phyloP scores from a whole-genome alignment of 2,888 invertebrate genomes.

The Pseudococcus viburni region DNA sequence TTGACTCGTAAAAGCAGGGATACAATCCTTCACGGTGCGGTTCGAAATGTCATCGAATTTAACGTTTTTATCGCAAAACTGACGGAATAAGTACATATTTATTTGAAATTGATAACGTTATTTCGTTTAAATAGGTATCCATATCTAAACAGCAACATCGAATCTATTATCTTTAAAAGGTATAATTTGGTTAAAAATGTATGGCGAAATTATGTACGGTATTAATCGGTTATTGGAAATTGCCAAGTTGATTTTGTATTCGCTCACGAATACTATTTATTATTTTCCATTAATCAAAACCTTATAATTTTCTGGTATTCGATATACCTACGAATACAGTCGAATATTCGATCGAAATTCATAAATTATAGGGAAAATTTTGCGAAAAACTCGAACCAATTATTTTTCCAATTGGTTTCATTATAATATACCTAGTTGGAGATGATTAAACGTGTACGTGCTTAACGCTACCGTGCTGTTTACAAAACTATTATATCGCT shows the following conservation, averaged over 20 bases:
- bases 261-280: conserved; percentile 27
- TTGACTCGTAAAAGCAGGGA: background rate
- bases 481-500: conserved; percentile 46
- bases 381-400: conserved; percentile 24
- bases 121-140: background rate
- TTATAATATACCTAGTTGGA: conserved; percentile 10
- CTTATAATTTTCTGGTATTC: conserved; percentile 47
- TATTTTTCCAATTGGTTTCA: conserved; percentile 14
- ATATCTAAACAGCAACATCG: background rate
- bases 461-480: conserved; percentile 37
- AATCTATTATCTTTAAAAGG: conserved; percentile 42
- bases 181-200: conserved; percentile 58
- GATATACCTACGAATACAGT: background rate
- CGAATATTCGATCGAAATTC: background rate
- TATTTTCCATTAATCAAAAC: conserved; percentile 38
- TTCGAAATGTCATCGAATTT: background rate
- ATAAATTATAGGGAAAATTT: conserved; percentile 47
- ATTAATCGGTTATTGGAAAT: conserved; percentile 52
- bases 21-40: background rate
- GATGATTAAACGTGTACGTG: conserved; percentile 57
- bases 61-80: background rate
- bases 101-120: background rate
- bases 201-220: conserved; percentile 52
- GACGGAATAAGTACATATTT: background rate
- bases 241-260: background rate